A percentile compares a stretch with the other conserved stretches of the same genome.
Evolutionary conservation across 2,113 vertebrate species (phyloP).

Genomic region (Ciconia stormi): DNA sequence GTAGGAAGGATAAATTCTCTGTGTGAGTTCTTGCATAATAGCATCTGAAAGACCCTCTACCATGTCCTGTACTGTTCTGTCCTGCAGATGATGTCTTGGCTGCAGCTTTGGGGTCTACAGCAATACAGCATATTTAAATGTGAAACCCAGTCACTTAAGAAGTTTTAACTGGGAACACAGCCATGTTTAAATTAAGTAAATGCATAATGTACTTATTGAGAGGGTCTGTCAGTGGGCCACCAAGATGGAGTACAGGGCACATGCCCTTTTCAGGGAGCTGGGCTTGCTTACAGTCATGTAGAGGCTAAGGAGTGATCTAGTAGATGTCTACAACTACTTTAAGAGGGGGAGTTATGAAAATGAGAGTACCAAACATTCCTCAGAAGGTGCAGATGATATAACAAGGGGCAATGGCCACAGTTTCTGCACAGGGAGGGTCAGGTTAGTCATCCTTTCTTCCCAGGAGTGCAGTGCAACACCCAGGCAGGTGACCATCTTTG

Average conservation of each 20-base stretch:
- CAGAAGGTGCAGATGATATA: background rate
- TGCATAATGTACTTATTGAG: background rate
- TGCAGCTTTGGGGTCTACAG: background rate
- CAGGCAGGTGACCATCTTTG: background rate
- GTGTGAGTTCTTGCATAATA: background rate
- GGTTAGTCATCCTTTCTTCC: background rate
- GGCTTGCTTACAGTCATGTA: background rate
- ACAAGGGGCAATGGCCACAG: background rate
- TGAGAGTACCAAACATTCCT: background rate
- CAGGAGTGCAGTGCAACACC: background rate
- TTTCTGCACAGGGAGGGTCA: background rate
- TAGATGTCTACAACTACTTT: background rate
- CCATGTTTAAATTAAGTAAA: background rate
- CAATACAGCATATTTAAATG: background rate
- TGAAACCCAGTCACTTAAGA: background rate
- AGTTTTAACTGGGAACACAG: background rate
- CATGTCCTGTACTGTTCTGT: background rate
- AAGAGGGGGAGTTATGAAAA: background rate
- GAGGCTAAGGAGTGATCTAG: background rate
- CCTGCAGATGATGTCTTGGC: background rate
- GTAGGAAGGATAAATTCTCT: background rate
- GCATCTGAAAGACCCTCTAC: background rate
- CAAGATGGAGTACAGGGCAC: background rate
- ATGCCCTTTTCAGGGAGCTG: background rate
- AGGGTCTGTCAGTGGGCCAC: background rate